Conservation (phyloP, 2,888 invertebrate genomes). For the Cynaeus angustus region DNA sequence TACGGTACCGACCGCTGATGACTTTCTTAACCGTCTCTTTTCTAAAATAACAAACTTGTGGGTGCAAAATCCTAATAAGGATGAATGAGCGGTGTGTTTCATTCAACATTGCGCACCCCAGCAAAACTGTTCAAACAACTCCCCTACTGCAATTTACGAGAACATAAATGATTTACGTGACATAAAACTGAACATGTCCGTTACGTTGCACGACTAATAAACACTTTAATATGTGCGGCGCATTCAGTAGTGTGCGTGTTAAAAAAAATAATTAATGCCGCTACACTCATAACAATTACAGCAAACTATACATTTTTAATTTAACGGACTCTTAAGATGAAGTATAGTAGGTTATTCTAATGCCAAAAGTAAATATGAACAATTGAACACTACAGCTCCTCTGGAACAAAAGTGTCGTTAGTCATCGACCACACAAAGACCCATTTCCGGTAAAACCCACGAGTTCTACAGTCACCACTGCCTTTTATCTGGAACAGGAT, state of each 20-base stretch:
- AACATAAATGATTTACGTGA: conserved; percentile 43
- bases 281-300: conserved; percentile 43
- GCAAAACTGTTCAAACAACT: conserved; percentile 33
- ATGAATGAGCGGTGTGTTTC: not conserved
- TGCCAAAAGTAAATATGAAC: conserved; percentile 29
- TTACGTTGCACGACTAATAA: conserved; percentile 44
- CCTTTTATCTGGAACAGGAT: conserved; percentile 8
- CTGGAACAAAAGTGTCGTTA: conserved; percentile 10
- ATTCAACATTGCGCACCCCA: conserved; percentile 3
- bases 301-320: conserved; percentile 43
- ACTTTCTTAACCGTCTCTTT: not conserved
- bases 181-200: conserved; percentile 46
- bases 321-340: conserved; percentile 34
- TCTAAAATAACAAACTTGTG: not conserved
- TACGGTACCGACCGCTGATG: not conserved
- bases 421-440: conserved; percentile 14
- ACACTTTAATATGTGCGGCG: conserved; percentile 43
- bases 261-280: conserved; percentile 47
- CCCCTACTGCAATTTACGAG: conserved; percentile 40
- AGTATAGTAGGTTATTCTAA: conserved; percentile 38
- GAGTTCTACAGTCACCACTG: not conserved
- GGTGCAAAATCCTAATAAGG: conserved; percentile 3
- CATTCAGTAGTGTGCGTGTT: conserved; percentile 44
- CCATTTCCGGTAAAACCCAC: conserved; percentile 16
- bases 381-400: not conserved